These are phyloP conservation scores for Drosophila mimica DNA, from an alignment of 2,888 invertebrate genomes.

Conservation along the genomic window DNA sequence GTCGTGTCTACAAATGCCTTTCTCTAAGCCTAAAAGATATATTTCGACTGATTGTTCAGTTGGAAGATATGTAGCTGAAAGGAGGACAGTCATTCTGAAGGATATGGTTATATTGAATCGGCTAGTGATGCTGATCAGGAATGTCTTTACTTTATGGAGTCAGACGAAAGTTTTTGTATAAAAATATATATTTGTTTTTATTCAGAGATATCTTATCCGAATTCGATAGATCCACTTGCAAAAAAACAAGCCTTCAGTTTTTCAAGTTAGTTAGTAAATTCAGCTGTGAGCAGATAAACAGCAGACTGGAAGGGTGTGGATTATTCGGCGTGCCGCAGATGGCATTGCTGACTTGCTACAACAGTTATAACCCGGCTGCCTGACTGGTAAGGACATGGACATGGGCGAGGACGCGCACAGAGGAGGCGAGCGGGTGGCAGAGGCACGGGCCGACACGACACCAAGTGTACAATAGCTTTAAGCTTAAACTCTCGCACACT, in stretches of 20 bases:
- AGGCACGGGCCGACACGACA: conserved; percentile 69
- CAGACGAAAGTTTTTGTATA: not conserved
- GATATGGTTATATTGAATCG: not conserved
- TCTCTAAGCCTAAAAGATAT: not conserved
- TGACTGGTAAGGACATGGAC: conserved; percentile 64
- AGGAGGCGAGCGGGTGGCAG: conserved; percentile 28
- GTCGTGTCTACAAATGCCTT: no score
- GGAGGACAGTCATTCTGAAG: not conserved
- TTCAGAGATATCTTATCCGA: not conserved
- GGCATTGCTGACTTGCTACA: conserved; percentile 22
- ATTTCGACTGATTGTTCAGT: not conserved
- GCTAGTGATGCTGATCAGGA: not conserved
- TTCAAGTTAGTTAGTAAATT: not conserved
- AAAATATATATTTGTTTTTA: not conserved
- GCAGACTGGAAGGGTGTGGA: not conserved
- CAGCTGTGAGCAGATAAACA: not conserved
- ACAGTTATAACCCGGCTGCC: conserved; percentile 37
- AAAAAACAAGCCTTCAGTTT: not conserved
- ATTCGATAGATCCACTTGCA: not conserved
- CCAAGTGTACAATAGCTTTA: conserved; percentile 82
- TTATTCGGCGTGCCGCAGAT: not conserved
- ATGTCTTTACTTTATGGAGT: not conserved
- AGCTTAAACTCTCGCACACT: conserved; percentile 81
- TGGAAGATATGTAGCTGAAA: not conserved
- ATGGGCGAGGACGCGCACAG: conserved; percentile 24